phyloP scores from a whole-genome alignment of 2,888 invertebrate genomes.

The Eupithecia abbreviata region DNA sequence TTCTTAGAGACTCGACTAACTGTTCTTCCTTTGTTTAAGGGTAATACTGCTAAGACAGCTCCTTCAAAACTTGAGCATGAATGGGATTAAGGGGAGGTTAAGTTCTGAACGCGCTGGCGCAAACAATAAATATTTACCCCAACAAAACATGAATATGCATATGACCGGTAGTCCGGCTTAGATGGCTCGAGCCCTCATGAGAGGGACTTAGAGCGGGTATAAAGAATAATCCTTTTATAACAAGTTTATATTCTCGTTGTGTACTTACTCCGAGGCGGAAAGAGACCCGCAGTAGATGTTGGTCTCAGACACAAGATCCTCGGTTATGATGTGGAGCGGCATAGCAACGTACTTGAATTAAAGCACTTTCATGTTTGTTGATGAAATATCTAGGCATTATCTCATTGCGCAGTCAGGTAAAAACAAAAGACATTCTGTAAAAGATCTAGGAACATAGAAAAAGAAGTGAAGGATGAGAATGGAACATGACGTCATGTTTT shows the following conservation, averaged over 20 bases:
- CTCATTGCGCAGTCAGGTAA: too few species aligned
- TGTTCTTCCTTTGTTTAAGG: constrained; percentile 5
- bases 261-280: neutral
- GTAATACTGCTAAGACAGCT: constrained; percentile 5
- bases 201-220: constrained; percentile 6
- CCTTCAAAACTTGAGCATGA: constrained; percentile 28
- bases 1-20: neutral
- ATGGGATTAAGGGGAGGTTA: constrained; percentile 38
- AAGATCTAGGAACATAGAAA: neutral
- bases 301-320: neutral
- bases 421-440: neutral
- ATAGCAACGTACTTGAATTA: neutral
- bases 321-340: neutral
- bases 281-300: neutral
- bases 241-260: neutral
- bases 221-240: constrained; percentile 17
- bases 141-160: constrained; percentile 55
- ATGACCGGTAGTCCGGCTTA: constrained; percentile 35
- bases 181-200: constrained; percentile 3
- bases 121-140: constrained; percentile 49
- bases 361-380: neutral
- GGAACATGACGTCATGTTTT: too few species aligned
- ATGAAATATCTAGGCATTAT: neutral
- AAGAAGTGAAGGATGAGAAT: neutral
- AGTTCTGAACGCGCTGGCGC: constrained; percentile 42